Evolutionary conservation across 1,140 invertebrate species (phyloP).

Genomic region (Drosophila repletoides): DNA sequence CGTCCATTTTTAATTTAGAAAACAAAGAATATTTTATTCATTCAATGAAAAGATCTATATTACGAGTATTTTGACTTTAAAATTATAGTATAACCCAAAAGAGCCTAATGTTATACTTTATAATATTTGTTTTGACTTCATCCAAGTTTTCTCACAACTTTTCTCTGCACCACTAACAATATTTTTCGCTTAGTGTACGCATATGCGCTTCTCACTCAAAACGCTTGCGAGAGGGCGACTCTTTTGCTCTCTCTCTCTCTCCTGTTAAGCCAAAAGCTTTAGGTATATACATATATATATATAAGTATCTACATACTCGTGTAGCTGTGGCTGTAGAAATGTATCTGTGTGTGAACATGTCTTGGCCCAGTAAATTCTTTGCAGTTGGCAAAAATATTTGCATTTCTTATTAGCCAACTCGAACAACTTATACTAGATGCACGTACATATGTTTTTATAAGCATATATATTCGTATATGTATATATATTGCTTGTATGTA

Average conservation of each 20-base stretch:
- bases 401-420: constrained; percentile 35
- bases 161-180: neutral
- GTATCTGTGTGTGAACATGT: constrained; percentile 2
- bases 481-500: neutral
- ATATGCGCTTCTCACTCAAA: constrained; percentile 15
- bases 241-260: neutral
- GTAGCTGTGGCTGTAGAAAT: neutral
- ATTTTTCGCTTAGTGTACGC: constrained; percentile 20
- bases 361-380: constrained; percentile 44
- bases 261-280: constrained; percentile 15
- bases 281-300: neutral
- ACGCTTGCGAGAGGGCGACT: neutral
- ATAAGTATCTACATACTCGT: neutral
- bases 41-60: neutral
- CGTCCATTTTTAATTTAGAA: too few species aligned
- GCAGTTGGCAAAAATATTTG: constrained; percentile 44
- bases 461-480: neutral
- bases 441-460: neutral
- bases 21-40: neutral
- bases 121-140: neutral
- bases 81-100: too few species aligned
- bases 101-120: too few species aligned
- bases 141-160: neutral
- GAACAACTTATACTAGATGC: constrained; percentile 10
- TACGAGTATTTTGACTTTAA: too few species aligned